Evolutionary conservation across 2,113 vertebrate genomes (phyloP), one percentile per base, ranked within the genome.

Genomic region (Pseudopodoces humilis): DNA sequence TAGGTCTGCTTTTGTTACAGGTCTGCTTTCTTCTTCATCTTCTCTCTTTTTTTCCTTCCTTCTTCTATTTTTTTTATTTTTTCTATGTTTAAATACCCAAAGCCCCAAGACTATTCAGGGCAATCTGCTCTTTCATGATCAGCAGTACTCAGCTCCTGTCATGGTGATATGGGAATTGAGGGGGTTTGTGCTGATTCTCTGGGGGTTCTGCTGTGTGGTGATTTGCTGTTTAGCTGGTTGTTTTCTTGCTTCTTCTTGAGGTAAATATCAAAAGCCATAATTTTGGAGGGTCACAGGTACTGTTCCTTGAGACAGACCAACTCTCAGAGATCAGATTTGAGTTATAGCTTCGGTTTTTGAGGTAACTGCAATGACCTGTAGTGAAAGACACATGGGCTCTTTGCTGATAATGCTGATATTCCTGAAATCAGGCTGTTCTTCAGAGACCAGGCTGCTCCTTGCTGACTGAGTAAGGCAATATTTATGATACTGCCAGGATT

Each of bases 1-100:
- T 13, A 77, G 80, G 41, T 86, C 72, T 95, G 76, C 35, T 88
- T 95, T 55, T 86, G 55, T 86, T 88, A 47, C 14, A 81, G 92
- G 22, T 83, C 60, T 93, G 63, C 39, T 88, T 93, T 44, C 60
- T 88, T 77, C 58, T 86, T 95, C 25, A 55, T 79, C 8, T 65
- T 68, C 7, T 65, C 4, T 65, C 8, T 43, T 18, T 52, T 44
- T 15, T 33, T 6, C 4, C 47, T 56, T 63, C 28, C 30, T 14
- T n/a, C 5, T 9, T 30, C n/a, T 19, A 4, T 39, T 10, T 46
- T 39, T 37, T 16, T 15, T 27, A 8, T 43, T 8, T 9, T 15
- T 35, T 33, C 30, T 33, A 37, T 6, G 8, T 60, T 58, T 56
- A 8, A 83, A 63, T 86, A 63, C 13, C 52, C 72, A 75, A 68